These are phyloP conservation scores for Eurystomus glaucurus DNA, from an alignment of 2,797 vertebrate species.

Conservation along the genomic window DNA sequence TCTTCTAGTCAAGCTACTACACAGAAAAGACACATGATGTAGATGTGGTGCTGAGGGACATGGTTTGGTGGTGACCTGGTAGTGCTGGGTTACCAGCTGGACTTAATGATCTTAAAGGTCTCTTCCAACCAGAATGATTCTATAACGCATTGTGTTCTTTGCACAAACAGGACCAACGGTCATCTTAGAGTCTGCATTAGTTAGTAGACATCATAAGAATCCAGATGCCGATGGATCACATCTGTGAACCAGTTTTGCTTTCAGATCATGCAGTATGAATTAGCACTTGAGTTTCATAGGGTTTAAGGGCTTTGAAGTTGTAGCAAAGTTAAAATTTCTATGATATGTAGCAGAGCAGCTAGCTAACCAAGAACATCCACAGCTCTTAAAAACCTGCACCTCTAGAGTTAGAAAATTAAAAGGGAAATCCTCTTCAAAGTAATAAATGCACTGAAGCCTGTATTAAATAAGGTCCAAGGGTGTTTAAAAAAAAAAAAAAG, in stretches of 20 bases:
- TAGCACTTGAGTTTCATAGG: not conserved
- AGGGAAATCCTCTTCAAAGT: constrained; percentile 31
- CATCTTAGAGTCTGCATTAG: not conserved
- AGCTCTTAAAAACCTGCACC: not conserved
- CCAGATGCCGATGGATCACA: not conserved
- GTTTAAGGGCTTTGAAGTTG: not conserved
- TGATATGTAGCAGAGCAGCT: not conserved
- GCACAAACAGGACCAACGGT: not conserved
- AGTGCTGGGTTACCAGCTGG: not conserved
- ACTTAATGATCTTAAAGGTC: not conserved
- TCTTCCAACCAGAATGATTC: not conserved
- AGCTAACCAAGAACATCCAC: not conserved
- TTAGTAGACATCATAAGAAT: not conserved
- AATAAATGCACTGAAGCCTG: constrained; percentile 9
- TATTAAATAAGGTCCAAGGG: constrained; percentile 11
- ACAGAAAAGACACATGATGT: not conserved
- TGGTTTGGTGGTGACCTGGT: not conserved
- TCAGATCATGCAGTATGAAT: not conserved
- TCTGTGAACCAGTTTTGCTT: not conserved
- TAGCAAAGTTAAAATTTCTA: not conserved
- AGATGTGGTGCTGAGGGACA: not conserved
- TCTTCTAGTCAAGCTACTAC: not conserved
- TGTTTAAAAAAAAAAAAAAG: not conserved
- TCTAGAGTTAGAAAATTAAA: constrained; percentile 21
- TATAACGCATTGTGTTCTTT: not conserved